Evolutionary conservation across 1,140 invertebrate species (phyloP).

Genomic region (Luehdorfia chinensis): DNA sequence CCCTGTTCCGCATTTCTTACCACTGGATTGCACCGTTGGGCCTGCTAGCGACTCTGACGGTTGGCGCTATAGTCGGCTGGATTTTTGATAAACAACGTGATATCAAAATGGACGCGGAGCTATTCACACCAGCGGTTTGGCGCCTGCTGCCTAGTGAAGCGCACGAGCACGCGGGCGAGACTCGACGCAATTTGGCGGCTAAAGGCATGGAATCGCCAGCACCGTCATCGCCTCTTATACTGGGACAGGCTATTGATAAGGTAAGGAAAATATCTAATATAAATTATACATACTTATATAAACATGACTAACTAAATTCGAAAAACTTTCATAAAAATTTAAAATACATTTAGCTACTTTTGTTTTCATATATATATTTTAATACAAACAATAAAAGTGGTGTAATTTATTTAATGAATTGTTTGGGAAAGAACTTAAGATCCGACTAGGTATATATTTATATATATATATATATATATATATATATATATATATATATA

Average conservation of each 20-base stretch:
- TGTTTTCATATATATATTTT: too few species aligned
- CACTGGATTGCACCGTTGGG: slow-evolving; percentile 86
- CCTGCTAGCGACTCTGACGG: slow-evolving; percentile 48
- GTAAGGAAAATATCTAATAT: slow-evolving; percentile 18
- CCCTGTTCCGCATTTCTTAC: slow-evolving; percentile 84
- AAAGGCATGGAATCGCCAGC: slow-evolving; percentile 26
- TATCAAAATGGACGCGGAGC: slow-evolving; percentile 60
- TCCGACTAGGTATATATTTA: too few species aligned
- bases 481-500: too few species aligned
- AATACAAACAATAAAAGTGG: too few species aligned
- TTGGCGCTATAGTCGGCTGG: slow-evolving; percentile 58
- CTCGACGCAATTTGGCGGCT: slow-evolving; percentile 23
- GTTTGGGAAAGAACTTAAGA: too few species aligned
- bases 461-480: too few species aligned
- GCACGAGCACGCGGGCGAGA: slow-evolving; percentile 37
- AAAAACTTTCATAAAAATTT: too few species aligned
- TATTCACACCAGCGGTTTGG: slow-evolving; percentile 63
- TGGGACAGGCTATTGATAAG: slow-evolving; percentile 32
- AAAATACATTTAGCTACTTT: too few species aligned
- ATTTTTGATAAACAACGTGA: slow-evolving; percentile 38
- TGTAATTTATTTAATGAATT: too few species aligned
- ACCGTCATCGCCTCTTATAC: slow-evolving; percentile 44
- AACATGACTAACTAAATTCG: too few species aligned
- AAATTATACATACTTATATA: too few species aligned
- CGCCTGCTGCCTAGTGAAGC: slow-evolving; percentile 48